phyloP scores from a whole-genome alignment of 2,797 vertebrate genomes.

The Anniella stebbinsi region DNA sequence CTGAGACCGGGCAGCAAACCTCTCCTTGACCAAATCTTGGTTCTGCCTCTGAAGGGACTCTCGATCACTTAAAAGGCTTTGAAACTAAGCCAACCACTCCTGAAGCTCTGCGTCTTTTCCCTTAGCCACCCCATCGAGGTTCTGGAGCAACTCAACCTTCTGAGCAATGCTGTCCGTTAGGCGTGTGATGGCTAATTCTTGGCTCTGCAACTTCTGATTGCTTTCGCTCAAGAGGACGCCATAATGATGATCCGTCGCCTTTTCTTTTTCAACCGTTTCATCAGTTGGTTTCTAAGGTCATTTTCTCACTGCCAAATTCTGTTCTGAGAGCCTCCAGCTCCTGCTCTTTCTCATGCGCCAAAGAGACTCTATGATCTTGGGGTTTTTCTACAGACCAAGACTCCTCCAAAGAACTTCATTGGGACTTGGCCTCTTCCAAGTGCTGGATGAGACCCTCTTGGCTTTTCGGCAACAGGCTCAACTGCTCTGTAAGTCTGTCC shows the following conservation, averaged over 20 bases:
- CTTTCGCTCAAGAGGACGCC: constrained; percentile 85
- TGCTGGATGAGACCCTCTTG: constrained; percentile 86
- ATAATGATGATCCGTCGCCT: constrained; percentile 84
- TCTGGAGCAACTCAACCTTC: constrained; percentile 87
- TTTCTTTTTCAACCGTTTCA: constrained; percentile 87
- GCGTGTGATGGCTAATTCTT: constrained; percentile 84
- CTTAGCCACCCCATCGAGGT: constrained; percentile 83
- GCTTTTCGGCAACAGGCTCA: constrained; percentile 84
- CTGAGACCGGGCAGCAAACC: constrained; percentile 84
- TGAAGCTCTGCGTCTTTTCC: constrained; percentile 89
- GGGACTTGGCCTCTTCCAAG: constrained; percentile 77
- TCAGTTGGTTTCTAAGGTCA: constrained; percentile 92
- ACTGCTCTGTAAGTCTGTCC: constrained; percentile 89
- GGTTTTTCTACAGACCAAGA: constrained; percentile 72
- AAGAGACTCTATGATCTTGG: constrained; percentile 79
- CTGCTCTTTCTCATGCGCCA: constrained; percentile 78
- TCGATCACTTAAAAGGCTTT: constrained; percentile 84
- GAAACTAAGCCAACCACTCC: constrained; percentile 85
- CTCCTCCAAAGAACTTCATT: constrained; percentile 71
- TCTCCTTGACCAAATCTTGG: constrained; percentile 85
- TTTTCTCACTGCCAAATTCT: too few relatives aligned
- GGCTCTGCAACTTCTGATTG: constrained; percentile 83
- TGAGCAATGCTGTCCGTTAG: constrained; percentile 83
- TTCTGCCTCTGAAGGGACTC: constrained; percentile 86
- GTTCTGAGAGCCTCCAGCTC: constrained; percentile 76